phyloP scores from a whole-genome alignment of 2,113 vertebrate genomes.

The Phalacrocorax carbo region DNA sequence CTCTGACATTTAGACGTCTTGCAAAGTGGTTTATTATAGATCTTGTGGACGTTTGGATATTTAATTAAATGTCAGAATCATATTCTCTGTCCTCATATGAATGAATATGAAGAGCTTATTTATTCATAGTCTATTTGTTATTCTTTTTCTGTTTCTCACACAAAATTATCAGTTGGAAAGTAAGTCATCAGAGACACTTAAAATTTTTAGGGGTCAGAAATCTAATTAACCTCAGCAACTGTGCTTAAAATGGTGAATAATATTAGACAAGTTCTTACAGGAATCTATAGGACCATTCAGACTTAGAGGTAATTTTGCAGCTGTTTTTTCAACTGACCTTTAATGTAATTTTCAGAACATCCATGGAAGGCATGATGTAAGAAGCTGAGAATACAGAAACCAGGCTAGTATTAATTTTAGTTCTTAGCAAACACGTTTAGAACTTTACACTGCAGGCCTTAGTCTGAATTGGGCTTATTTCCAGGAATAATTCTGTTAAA shows the following conservation, averaged over 20 bases:
- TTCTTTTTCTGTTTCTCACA: conserved; percentile 67
- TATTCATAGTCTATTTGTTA: conserved; percentile 72
- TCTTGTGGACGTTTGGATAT: conserved; percentile 72
- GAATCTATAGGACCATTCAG: neutral
- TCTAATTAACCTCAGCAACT: conserved; percentile 78
- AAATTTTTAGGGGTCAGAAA: conserved; percentile 72
- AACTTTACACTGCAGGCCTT: neutral
- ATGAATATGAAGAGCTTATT: conserved; percentile 58
- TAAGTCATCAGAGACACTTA: conserved; percentile 74
- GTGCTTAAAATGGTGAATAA: conserved; percentile 61
- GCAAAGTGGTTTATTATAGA: conserved; percentile 75
- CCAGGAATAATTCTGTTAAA: neutral
- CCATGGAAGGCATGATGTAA: neutral
- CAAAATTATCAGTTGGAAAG: conserved; percentile 70
- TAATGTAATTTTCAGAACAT: conserved; percentile 31
- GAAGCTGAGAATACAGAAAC: neutral
- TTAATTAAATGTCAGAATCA: conserved; percentile 78
- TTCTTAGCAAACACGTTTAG: neutral
- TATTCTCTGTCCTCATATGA: conserved; percentile 59
- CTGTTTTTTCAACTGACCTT: conserved; percentile 48
- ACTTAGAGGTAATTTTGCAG: conserved; percentile 7
- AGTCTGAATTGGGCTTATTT: neutral
- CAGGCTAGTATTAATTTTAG: neutral
- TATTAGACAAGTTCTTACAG: conserved; percentile 41
- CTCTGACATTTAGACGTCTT: conserved; percentile 72